These are phyloP conservation scores for Botia almorhae DNA, from an alignment of 2,797 vertebrate species.

Conservation along the genomic window DNA sequence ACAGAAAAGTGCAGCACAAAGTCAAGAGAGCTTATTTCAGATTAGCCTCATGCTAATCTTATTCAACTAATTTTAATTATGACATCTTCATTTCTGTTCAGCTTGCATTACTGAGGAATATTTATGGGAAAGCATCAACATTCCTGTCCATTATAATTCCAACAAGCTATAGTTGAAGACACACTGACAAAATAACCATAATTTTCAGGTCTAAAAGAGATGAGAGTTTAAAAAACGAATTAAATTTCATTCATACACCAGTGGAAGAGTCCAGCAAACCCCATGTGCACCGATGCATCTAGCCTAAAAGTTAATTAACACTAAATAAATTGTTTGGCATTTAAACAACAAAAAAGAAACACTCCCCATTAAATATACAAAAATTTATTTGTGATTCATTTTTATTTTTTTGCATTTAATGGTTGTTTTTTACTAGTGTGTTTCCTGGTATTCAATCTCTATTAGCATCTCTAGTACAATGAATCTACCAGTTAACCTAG, in stretches of 20 bases:
- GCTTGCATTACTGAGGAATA: too few species aligned
- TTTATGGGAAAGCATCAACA: too few species aligned
- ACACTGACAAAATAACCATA: background rate
- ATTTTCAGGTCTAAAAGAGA: background rate
- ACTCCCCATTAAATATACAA: background rate
- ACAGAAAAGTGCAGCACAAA: background rate
- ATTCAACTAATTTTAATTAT: too few species aligned
- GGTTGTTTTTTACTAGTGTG: background rate
- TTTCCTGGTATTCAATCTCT: too few species aligned
- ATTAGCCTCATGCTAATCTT: background rate
- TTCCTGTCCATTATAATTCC: background rate
- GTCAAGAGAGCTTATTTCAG: slow-evolving; percentile 5
- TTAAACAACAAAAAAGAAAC: background rate
- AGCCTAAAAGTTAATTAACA: too few species aligned
- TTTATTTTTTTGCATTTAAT: background rate
- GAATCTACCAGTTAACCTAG: background rate
- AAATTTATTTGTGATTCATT: too few species aligned
- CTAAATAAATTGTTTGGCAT: background rate
- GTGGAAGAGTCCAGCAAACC: background rate
- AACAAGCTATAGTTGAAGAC: background rate
- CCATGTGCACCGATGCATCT: too few species aligned
- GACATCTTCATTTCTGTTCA: too few species aligned
- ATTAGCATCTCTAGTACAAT: background rate
- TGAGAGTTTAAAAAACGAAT: background rate
- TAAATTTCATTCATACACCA: background rate